phyloP scores from a whole-genome alignment of 2,797 vertebrate genomes.

The Lophius americanus region DNA sequence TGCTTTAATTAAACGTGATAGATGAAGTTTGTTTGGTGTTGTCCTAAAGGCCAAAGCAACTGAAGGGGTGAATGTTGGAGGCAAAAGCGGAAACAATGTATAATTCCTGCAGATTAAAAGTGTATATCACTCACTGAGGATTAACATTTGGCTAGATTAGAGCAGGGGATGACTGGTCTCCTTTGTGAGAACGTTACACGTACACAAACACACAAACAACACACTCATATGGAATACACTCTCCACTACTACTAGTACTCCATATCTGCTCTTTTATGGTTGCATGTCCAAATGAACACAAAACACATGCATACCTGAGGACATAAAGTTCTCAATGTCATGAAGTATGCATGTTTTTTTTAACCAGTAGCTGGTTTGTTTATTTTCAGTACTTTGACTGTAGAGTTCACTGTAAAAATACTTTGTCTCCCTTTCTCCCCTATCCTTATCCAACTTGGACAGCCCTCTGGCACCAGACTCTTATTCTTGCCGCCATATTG shows the following conservation, averaged over 20 bases:
- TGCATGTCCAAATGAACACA: neutral
- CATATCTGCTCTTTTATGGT: too few relatives aligned
- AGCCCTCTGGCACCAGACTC: conserved; percentile 20
- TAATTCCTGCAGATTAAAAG: conserved; percentile 62
- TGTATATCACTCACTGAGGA: conserved; percentile 69
- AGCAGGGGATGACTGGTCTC: conserved; percentile 26
- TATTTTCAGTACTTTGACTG: too few relatives aligned
- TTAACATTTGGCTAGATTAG: conserved; percentile 65
- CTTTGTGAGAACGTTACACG: conserved; percentile 18
- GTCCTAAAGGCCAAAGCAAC: conserved; percentile 10
- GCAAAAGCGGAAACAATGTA: conserved; percentile 38
- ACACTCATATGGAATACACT: neutral
- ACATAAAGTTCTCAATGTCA: too few relatives aligned
- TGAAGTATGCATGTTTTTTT: too few relatives aligned
- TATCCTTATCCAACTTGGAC: conserved; percentile 45
- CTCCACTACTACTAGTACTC: too few relatives aligned
- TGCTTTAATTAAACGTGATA: conserved; percentile 42
- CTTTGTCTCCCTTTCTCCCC: neutral
- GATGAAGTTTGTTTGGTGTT: conserved; percentile 34
- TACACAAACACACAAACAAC: neutral
- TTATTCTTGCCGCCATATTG: conserved; percentile 6
- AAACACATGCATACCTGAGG: neutral
- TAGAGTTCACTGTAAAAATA: too few relatives aligned
- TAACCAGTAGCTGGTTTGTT: too few relatives aligned
- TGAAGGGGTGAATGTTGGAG: conserved; percentile 10